These are phyloP conservation scores for Molossus molossus DNA, from an alignment of 2,797 vertebrate genomes.

Conservation along the genomic window DNA sequence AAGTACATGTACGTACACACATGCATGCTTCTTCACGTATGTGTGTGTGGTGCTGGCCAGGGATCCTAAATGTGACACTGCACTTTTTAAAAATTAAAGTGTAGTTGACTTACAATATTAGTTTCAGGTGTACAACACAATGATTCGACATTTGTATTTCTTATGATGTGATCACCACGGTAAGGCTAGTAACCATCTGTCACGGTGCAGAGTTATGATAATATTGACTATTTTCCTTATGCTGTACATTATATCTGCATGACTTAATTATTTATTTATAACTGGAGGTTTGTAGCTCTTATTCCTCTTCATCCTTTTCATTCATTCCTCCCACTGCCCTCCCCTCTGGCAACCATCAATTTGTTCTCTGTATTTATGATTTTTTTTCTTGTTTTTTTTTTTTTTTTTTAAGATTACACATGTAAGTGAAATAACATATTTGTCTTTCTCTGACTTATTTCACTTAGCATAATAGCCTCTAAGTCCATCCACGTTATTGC, in stretches of 20 bases:
- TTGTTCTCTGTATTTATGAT: neutral
- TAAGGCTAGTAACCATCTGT: neutral
- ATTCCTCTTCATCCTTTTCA: neutral
- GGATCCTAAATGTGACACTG: neutral
- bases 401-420: neutral
- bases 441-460: neutral
- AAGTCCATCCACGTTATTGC: neutral
- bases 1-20: neutral
- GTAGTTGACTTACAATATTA: neutral
- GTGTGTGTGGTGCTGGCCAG: neutral
- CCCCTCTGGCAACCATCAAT: too few relatives aligned
- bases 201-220: neutral
- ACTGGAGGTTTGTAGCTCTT: neutral
- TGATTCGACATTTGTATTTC: neutral
- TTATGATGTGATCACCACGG: too few relatives aligned
- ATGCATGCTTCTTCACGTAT: too few relatives aligned
- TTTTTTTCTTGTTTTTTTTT: neutral
- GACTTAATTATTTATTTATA: neutral
- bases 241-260: neutral
- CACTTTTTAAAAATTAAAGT: neutral
- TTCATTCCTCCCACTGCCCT: neutral
- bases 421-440: neutral
- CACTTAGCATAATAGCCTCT: neutral
- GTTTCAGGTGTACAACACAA: neutral
- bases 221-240: neutral